Conservation (phyloP, 1,140 invertebrate genomes). For the Leptoteleia sp. region DNA sequence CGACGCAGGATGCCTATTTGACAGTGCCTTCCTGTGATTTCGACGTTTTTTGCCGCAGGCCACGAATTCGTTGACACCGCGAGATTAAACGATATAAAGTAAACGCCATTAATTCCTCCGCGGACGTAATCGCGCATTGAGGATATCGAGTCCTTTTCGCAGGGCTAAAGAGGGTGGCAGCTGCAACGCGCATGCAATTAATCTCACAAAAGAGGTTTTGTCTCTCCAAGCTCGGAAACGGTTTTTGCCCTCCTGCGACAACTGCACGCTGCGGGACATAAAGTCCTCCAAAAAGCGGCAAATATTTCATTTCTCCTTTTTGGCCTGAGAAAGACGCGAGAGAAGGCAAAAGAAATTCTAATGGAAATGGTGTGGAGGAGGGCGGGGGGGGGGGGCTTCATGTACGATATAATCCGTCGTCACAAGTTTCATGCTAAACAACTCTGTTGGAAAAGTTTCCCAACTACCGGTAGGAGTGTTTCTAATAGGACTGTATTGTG, state of each 20-base stretch:
- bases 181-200: slow-evolving; percentile 55
- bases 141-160: slow-evolving; percentile 31
- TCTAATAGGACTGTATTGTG: no score
- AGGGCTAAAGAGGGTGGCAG: slow-evolving; percentile 31
- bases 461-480: no score
- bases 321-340: slow-evolving; percentile 16
- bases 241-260: slow-evolving; percentile 43
- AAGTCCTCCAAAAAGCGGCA: slow-evolving; percentile 24
- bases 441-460: no score
- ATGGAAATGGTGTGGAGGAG: slow-evolving; percentile 15
- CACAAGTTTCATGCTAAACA: no score
- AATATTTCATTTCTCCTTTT: slow-evolving; percentile 32
- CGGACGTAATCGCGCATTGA: slow-evolving; percentile 36
- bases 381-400: no score
- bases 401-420: no score
- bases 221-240: slow-evolving; percentile 28
- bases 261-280: slow-evolving; percentile 28
- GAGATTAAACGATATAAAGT: slow-evolving; percentile 67
- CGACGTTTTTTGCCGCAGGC: slow-evolving; percentile 5
- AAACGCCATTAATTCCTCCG: slow-evolving; percentile 68
- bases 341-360: slow-evolving; percentile 23
- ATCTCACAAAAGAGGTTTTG: slow-evolving; percentile 60
- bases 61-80: neutral
- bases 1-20: neutral
- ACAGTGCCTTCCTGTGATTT: slow-evolving; percentile 11